These are phyloP conservation scores for Sebastes fasciatus DNA, from an alignment of 2,113 vertebrate genomes.

Conservation along the genomic window DNA sequence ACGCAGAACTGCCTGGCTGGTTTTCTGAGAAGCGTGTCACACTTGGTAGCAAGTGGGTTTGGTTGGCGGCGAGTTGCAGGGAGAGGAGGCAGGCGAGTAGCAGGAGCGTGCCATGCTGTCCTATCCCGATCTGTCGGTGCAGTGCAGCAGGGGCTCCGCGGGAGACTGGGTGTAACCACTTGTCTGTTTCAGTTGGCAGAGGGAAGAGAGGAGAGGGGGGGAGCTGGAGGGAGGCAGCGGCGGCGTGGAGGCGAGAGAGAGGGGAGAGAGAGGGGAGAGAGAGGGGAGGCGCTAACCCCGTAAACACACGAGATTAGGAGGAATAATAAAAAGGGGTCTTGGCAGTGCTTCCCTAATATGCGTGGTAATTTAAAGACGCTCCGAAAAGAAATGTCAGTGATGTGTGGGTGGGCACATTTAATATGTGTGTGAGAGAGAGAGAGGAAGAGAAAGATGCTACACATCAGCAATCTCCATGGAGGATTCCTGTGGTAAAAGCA, in stretches of 20 bases:
- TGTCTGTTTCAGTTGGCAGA: conserved; percentile 46
- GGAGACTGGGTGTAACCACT: conserved; percentile 48
- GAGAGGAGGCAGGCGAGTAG: conserved; percentile 43
- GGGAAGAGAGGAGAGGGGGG: conserved; percentile 21
- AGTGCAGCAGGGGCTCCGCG: conserved; percentile 17
- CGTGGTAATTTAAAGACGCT: conserved; percentile 71
- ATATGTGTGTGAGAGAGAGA: conserved; percentile 10
- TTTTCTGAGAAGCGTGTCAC: conserved; percentile 53
- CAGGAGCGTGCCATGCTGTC: conserved; percentile 39
- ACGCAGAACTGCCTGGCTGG: conserved; percentile 33
- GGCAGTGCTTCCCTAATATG: conserved; percentile 65
- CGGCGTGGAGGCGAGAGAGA: conserved; percentile 23
- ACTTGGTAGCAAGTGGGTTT: conserved; percentile 49
- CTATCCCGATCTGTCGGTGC: conserved; percentile 38
- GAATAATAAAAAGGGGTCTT: conserved; percentile 71
- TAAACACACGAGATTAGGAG: conserved; percentile 64
- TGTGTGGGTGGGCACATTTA: conserved; percentile 36
- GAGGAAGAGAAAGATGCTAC: neutral
- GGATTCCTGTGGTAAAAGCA: conserved; percentile 68
- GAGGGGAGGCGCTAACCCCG: conserved; percentile 55
- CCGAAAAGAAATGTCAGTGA: conserved; percentile 65
- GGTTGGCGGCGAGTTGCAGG: conserved; percentile 33
- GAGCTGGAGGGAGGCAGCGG: conserved; percentile 3
- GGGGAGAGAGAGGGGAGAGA: neutral
- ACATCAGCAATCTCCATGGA: conserved; percentile 61